A percentile compares a stretch with the other conserved stretches of the same genome.
phyloP scores from a whole-genome alignment of 2,113 vertebrate species.

The Megalops atlanticus region DNA sequence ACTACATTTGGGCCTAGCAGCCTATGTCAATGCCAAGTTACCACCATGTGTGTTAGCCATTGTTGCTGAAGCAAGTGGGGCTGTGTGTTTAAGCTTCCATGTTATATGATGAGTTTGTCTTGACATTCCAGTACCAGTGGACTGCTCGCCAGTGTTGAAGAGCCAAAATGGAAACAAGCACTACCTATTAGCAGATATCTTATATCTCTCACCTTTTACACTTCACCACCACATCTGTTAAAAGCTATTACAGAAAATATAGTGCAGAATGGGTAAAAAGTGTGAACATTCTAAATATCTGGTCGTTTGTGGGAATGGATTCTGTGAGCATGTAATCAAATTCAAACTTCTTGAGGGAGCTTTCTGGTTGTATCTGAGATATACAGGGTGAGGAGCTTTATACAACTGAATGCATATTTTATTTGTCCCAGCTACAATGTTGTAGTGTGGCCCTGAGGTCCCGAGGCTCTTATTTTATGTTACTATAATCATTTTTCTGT shows the following conservation, averaged over 20 bases:
- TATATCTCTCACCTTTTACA: conserved; percentile 59
- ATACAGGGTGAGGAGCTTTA: background rate
- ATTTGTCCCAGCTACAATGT: background rate
- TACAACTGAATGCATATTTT: background rate
- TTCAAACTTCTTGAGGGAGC: background rate
- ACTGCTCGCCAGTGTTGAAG: conserved; percentile 67
- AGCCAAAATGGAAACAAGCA: conserved; percentile 70
- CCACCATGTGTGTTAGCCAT: conserved; percentile 44
- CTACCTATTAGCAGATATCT: conserved; percentile 69
- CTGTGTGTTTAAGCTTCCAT: conserved; percentile 54
- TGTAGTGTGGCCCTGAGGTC: background rate
- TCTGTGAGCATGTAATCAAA: background rate
- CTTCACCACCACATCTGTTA: conserved; percentile 60
- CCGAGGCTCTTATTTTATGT: conserved; percentile 1
- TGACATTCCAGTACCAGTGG: conserved; percentile 70
- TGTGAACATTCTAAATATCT: background rate
- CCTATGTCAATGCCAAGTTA: conserved; percentile 43
- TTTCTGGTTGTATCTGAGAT: background rate
- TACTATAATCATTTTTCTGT: background rate
- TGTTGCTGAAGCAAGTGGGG: conserved; percentile 64
- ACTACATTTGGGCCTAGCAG: conserved; percentile 61
- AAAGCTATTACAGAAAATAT: conserved; percentile 55
- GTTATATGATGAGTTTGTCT: conserved; percentile 71
- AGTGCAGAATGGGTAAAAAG: conserved; percentile 43
- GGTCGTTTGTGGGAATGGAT: background rate